Percentiles rank a stretch among this genome's conserved stretches.
Evolutionary conservation across 2,888 invertebrate species (phyloP).

Genomic region (Amphipoea oculea): DNA sequence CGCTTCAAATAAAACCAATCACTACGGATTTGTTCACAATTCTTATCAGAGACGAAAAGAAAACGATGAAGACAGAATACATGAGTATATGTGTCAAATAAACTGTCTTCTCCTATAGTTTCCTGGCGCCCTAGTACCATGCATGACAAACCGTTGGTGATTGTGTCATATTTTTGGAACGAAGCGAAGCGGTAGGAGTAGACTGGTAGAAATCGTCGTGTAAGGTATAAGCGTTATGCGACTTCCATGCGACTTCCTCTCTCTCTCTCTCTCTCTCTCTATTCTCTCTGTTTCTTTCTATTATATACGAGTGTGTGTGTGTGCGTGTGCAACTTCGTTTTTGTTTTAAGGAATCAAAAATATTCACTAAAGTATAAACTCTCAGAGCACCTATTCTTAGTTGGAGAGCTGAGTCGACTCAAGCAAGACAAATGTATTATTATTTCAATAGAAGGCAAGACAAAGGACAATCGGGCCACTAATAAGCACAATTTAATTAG

Average conservation of each 20-base stretch:
- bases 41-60: constrained; percentile 18
- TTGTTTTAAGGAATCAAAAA: not conserved
- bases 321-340: not conserved
- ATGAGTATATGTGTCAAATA: not conserved
- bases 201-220: not conserved
- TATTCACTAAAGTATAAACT: not conserved
- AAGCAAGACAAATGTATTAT: not conserved
- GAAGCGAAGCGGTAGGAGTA: not conserved
- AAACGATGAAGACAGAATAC: not conserved
- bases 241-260: too few relatives aligned
- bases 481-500: constrained; percentile 30
- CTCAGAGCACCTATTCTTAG: not conserved
- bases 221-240: not conserved
- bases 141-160: not conserved
- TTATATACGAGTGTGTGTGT: not conserved
- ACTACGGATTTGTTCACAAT: constrained; percentile 38
- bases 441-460: constrained; percentile 7
- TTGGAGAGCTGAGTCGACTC: not conserved
- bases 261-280: not conserved
- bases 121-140: not conserved
- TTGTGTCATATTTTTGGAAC: not conserved
- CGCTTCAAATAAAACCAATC: constrained; percentile 59
- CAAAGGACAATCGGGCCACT: constrained; percentile 13
- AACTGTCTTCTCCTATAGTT: not conserved
- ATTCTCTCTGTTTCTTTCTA: not conserved